Evolutionary conservation across 2,797 vertebrate genomes (phyloP).

Genomic region (Holocentrus rufus): DNA sequence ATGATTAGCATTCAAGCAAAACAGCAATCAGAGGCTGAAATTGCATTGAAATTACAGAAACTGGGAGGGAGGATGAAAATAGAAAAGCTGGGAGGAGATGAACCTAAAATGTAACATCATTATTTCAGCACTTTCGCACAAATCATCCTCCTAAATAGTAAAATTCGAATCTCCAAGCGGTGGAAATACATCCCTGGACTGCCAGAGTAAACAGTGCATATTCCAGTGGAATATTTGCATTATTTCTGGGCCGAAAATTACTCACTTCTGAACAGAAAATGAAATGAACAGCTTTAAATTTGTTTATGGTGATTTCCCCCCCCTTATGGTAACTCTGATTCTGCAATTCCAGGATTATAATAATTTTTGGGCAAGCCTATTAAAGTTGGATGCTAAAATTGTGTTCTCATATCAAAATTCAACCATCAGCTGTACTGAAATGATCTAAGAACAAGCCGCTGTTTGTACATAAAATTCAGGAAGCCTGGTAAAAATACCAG

Average conservation of each 20-base stretch:
- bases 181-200: slow-evolving; percentile 15
- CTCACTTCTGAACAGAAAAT: not conserved
- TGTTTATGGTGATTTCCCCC: not conserved
- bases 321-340: not conserved
- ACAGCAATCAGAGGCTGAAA: slow-evolving; percentile 81
- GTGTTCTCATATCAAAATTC: too few relatives aligned
- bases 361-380: not conserved
- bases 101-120: slow-evolving; percentile 74
- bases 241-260: slow-evolving; percentile 39
- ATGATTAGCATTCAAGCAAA: slow-evolving; percentile 78
- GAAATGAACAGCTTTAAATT: slow-evolving; percentile 12
- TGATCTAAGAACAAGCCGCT: not conserved
- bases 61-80: slow-evolving; percentile 75
- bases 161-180: slow-evolving; percentile 55
- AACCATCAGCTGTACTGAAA: too few relatives aligned
- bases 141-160: slow-evolving; percentile 65
- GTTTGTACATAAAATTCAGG: not conserved
- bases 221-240: slow-evolving; percentile 45
- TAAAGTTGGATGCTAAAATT: not conserved
- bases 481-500: slow-evolving; percentile 5
- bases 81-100: slow-evolving; percentile 59
- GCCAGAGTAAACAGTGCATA: slow-evolving; percentile 48
- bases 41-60: slow-evolving; percentile 80
- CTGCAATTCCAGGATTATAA: not conserved
- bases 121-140: slow-evolving; percentile 72